These are phyloP conservation scores for Melanotus villosus DNA, from an alignment of 2,888 invertebrate species.

Conservation along the genomic window DNA sequence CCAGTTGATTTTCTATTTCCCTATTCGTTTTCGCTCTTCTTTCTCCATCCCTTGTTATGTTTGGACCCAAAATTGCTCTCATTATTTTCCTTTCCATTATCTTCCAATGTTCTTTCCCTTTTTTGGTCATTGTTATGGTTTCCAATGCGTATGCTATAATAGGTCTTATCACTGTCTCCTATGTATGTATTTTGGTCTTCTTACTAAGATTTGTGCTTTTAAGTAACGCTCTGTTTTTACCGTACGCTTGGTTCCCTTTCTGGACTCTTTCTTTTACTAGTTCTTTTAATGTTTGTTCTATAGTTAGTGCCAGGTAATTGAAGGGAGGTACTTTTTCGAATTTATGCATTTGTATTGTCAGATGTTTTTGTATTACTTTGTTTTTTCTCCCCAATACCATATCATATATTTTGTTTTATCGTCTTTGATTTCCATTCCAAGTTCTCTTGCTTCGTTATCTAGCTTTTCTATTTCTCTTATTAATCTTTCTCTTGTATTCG, in stretches of 20 bases:
- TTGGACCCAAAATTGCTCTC: slow-evolving; percentile 23
- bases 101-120: slow-evolving; percentile 22
- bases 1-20: slow-evolving; percentile 20
- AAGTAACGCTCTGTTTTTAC: slow-evolving; percentile 14
- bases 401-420: background rate
- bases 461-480: slow-evolving; percentile 1
- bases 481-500: slow-evolving; percentile 25
- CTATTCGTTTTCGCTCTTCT: slow-evolving; percentile 17
- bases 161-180: slow-evolving; percentile 20
- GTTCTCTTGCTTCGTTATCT: slow-evolving; percentile 9
- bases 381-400: background rate
- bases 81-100: slow-evolving; percentile 32
- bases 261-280: background rate
- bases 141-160: slow-evolving; percentile 19
- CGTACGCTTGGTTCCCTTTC: slow-evolving; percentile 17
- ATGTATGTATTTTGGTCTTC: slow-evolving; percentile 10
- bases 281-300: background rate
- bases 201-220: too few relatives aligned
- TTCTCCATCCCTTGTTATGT: slow-evolving; percentile 21
- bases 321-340: background rate
- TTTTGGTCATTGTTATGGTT: slow-evolving; percentile 13
- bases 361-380: background rate
- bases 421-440: slow-evolving; percentile 3
- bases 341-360: background rate
- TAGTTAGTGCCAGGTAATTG: background rate